Evolutionary conservation across 2,113 vertebrate genomes (phyloP), one percentile per base, ranked within the genome.

Genomic region (Phylloscopus trochiloides): DNA sequence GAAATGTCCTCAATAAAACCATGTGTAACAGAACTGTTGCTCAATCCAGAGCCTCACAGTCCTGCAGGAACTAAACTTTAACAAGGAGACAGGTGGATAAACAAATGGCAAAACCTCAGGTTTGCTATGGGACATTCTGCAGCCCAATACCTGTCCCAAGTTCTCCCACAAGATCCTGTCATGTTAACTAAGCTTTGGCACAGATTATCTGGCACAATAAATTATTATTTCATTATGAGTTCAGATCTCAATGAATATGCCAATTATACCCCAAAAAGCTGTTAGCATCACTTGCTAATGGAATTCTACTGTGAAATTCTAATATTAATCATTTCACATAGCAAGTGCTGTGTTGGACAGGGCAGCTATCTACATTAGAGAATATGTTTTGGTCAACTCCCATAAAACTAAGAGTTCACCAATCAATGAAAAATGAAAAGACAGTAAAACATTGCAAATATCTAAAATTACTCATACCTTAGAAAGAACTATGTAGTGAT

Each of bases 381-480:
- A 83, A 14, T 59, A 38, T 36, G 61, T 62, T 89, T 11, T 89
- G 59, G 91, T 78, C 71, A 92, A 88, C 55, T 71, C 86, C 86
- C 82, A 92, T 94, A 96, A 96, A 96, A 96, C 89, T 71, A 84
- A 84, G 86, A 97, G 86, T 92, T 92, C 62, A 42, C 58, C 29
- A 47, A 40, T 89, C 70, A 40, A 38, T 29, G 68, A 94, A 74
- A 75, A 83, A 51, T 83, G 74, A 81, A 91, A 79, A 73, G 57
- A 94, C 72, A 62, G 92, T 96, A 92, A 97, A 96, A 83, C 95
- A 96, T 8, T 59, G 68, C 68, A 86, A 83, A 86, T 90, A 93
- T 93, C 92, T 94, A 97, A 94, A 97, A 97, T 98, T 95, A 97
- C 94, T 97, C 92, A 95, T 40, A 97, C 95, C 91, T 94, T 73